A percentile compares a stretch with the other conserved stretches of the same genome.
Conservation (phyloP, 1,140 invertebrate species). For the Globodera ellingtonae region DNA sequence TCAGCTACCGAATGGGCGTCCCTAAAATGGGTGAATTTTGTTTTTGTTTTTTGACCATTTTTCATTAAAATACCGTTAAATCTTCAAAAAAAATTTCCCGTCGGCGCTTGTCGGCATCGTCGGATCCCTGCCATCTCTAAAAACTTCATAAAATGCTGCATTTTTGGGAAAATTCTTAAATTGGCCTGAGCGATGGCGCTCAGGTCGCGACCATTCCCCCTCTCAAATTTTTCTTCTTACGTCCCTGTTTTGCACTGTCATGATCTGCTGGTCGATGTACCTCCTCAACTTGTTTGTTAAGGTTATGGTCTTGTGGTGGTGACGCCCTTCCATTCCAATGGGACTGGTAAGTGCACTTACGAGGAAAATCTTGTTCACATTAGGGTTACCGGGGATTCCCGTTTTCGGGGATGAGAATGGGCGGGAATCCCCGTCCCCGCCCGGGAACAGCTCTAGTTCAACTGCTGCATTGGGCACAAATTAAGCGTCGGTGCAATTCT, state of each 20-base stretch:
- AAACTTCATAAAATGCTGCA: too few relatives aligned
- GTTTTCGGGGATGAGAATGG: too few relatives aligned
- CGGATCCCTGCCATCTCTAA: too few relatives aligned
- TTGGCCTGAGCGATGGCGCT: not conserved
- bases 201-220: not conserved
- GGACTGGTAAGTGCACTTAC: not conserved
- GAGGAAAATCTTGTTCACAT: too few relatives aligned
- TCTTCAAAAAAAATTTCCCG: not conserved
- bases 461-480: too few relatives aligned
- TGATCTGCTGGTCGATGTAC: not conserved
- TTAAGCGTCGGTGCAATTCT: not conserved
- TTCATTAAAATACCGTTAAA: not conserved
- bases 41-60: not conserved
- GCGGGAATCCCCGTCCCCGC: too few relatives aligned
- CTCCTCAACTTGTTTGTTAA: not conserved
- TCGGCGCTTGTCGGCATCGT: too few relatives aligned
- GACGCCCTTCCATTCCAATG: not conserved
- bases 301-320: not conserved
- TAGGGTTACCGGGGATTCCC: too few relatives aligned
- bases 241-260: not conserved
- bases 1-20: constrained; percentile 50
- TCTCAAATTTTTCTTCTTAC: not conserved
- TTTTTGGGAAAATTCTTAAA: too few relatives aligned
- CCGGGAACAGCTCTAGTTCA: too few relatives aligned
- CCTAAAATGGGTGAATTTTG: constrained; percentile 36